Evolutionary conservation across 2,888 invertebrate genomes (phyloP), one percentile per base, ranked within the genome.

Genomic region (Itoplectis maculator): DNA sequence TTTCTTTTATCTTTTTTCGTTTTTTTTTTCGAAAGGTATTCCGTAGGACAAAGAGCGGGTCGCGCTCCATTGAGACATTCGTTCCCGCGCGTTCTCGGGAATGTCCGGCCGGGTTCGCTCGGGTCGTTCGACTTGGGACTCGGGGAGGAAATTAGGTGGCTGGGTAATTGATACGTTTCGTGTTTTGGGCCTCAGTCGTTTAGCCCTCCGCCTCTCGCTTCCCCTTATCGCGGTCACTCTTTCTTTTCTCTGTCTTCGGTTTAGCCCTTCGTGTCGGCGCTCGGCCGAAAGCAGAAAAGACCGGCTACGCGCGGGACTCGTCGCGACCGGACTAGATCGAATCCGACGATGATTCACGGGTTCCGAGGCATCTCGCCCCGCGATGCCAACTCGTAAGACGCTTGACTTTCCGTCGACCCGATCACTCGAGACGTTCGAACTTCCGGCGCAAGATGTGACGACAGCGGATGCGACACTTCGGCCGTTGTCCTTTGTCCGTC

Each of bases 371-470:
- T 51, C 51, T 8, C 20, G 20, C 45, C 40, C 63, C 40, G 65
- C 69, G 49, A 65, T 45, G 23, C 8, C 51, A 56, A 20, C 9
- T 78, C 74, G 74, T 69, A 74, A 63, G 70, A 65, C 70, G n/a
- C 74, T 78, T 78, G 63, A 59, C 65, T 49, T 40, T 74, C n/a
- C n/a, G n/a, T n/a, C n/a, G n/a, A n/a, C n/a, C n/a, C n/a, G n/a
- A n/a, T n/a, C n/a, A n/a, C n/a, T n/a, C n/a, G n/a, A n/a, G n/a
- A n/a, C n/a, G n/a, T n/a, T n/a, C n/a, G n/a, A n/a, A n/a, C n/a
- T n/a, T n/a, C 56, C 75, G 77, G 65, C 72, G 56, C 63, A 63
- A 81, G 81, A 78, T 74, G 78, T 79, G 66, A 81, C 69, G 70
- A 75, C 61, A 69, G 35, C 75, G 78, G 70, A 79, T 69, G 79